These are phyloP conservation scores for Hippocampus mohnikei DNA, from an alignment of 2,113 vertebrate species.

Conservation along the genomic window DNA sequence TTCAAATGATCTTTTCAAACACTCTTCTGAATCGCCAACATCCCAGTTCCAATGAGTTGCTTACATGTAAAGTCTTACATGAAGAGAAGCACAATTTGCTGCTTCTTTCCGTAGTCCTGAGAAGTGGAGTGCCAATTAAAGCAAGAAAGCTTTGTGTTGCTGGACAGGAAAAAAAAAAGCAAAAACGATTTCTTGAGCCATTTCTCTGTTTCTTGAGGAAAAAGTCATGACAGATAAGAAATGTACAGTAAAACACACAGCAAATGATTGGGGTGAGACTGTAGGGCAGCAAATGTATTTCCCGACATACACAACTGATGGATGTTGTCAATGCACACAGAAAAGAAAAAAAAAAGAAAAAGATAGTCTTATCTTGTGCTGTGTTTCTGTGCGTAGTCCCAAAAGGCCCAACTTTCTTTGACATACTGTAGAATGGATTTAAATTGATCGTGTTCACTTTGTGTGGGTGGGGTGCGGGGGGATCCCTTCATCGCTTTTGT, in stretches of 20 bases:
- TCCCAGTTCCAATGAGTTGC: slow-evolving; percentile 36
- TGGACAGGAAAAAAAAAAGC: slow-evolving; percentile 15
- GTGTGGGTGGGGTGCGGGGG: neutral
- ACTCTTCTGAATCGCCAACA: slow-evolving; percentile 30
- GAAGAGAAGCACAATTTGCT: slow-evolving; percentile 45
- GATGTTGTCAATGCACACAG: slow-evolving; percentile 54
- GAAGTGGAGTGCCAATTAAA: slow-evolving; percentile 64
- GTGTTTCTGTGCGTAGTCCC: slow-evolving; percentile 44
- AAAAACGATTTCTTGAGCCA: slow-evolving; percentile 27
- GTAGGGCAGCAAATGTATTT: slow-evolving; percentile 49
- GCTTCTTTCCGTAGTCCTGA: slow-evolving; percentile 47
- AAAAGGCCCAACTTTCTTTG: slow-evolving; percentile 44
- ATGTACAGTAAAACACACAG: slow-evolving; percentile 40
- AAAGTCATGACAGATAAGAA: slow-evolving; percentile 60
- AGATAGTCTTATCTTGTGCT: slow-evolving; percentile 32
- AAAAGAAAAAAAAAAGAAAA: slow-evolving; percentile 38
- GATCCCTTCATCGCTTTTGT: slow-evolving; percentile 10
- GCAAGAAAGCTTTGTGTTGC: slow-evolving; percentile 47
- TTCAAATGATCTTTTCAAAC: slow-evolving; percentile 29
- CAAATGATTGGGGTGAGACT: slow-evolving; percentile 49
- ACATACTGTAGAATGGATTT: slow-evolving; percentile 37
- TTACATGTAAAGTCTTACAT: slow-evolving; percentile 38
- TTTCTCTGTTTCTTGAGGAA: slow-evolving; percentile 43
- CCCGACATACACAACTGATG: slow-evolving; percentile 53
- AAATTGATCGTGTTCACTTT: slow-evolving; percentile 37